A percentile compares a stretch with the other conserved stretches of the same genome.
Evolutionary conservation across 2,888 invertebrate species (phyloP).

Genomic region (Drosophila eohydei): DNA sequence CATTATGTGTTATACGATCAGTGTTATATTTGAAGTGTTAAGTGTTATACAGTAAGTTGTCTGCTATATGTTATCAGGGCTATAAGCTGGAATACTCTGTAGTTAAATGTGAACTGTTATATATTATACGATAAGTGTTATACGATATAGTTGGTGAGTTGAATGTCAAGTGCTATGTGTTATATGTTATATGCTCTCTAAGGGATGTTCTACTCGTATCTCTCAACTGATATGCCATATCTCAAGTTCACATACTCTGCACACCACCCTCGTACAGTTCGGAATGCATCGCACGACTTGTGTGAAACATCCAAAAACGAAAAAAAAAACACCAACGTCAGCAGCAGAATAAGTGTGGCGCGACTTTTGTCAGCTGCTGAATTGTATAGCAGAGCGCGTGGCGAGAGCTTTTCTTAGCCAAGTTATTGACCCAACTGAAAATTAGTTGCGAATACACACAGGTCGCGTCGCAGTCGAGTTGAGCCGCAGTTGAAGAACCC

Average conservation of each 20-base stretch:
- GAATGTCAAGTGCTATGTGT: background rate
- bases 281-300: conserved; percentile 34
- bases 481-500: conserved; percentile 53
- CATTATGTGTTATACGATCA: no score
- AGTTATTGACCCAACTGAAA: conserved; percentile 63
- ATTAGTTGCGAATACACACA: conserved; percentile 33
- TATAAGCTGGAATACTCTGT: background rate
- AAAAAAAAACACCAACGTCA: conserved; percentile 12
- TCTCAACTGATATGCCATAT: background rate
- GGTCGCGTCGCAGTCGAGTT: background rate
- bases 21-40: no score
- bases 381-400: conserved; percentile 47
- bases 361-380: conserved; percentile 41
- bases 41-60: background rate
- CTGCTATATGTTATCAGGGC: background rate
- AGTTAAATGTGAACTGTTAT: background rate
- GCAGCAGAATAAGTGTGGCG: conserved; percentile 28
- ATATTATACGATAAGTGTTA: background rate
- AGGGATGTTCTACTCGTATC: background rate
- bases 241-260: background rate
- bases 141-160: background rate
- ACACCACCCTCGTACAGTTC: conserved; percentile 15
- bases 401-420: conserved; percentile 22
- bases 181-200: background rate
- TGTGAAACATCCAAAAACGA: background rate